Evolutionary conservation across 2,113 vertebrate genomes (phyloP).

Genomic region (Zosterops japonicus): DNA sequence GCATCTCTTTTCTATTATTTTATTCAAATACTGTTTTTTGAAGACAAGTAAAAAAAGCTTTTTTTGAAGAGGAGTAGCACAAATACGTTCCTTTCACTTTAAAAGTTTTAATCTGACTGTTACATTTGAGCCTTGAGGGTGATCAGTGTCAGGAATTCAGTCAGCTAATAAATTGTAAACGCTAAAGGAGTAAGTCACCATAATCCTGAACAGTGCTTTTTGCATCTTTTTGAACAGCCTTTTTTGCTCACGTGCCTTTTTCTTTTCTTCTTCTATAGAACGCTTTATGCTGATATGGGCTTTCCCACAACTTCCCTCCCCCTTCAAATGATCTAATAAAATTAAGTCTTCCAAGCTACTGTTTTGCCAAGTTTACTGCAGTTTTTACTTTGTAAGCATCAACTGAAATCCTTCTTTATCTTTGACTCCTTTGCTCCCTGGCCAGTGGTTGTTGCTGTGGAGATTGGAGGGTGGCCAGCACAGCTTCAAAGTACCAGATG

Average conservation of each 20-base stretch:
- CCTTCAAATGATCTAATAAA: background rate
- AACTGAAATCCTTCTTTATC: background rate
- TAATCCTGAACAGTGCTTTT: background rate
- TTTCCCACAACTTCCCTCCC: background rate
- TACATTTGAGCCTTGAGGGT: background rate
- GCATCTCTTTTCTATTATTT: background rate
- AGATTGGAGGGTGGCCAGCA: background rate
- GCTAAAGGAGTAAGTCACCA: background rate
- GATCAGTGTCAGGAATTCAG: background rate
- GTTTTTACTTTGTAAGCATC: background rate
- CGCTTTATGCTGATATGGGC: background rate
- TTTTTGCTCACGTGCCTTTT: background rate
- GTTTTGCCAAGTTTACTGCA: background rate
- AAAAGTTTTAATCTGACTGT: background rate
- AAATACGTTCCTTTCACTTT: background rate
- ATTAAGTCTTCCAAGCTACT: background rate
- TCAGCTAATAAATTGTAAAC: background rate
- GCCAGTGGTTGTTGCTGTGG: background rate
- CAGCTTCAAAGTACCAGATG: constrained; percentile 15
- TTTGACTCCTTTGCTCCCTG: background rate
- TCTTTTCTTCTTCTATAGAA: background rate
- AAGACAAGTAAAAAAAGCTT: background rate
- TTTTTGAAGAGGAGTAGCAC: background rate
- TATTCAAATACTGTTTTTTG: background rate
- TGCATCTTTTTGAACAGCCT: background rate